Conservation (phyloP, 2,888 invertebrate genomes). For the Pharmacophagus antenor region DNA sequence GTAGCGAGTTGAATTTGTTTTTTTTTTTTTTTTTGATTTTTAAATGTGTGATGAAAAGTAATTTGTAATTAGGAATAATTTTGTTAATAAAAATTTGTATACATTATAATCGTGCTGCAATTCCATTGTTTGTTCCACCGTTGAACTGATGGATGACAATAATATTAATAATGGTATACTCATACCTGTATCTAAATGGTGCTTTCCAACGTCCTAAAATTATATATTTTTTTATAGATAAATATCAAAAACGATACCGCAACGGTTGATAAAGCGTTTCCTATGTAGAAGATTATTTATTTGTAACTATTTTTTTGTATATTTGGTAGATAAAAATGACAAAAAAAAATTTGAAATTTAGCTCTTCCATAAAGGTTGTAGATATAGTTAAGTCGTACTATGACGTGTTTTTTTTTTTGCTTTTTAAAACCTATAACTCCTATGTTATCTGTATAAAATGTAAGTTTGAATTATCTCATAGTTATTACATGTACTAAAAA, state of each 20-base stretch:
- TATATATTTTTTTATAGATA: slow-evolving; percentile 37
- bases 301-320: slow-evolving; percentile 71
- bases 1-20: slow-evolving; percentile 10
- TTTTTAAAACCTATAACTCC: slow-evolving; percentile 43
- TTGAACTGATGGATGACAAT: not conserved
- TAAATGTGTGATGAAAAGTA: slow-evolving; percentile 12
- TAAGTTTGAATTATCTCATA: slow-evolving; percentile 71
- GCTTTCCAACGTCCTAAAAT: slow-evolving; percentile 24
- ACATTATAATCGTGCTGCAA: not conserved
- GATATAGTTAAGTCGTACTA: slow-evolving; percentile 64
- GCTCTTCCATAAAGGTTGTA: slow-evolving; percentile 74
- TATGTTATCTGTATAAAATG: slow-evolving; percentile 69
- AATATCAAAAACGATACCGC: slow-evolving; percentile 50
- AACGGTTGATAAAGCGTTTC: slow-evolving; percentile 55
- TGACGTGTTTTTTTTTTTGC: slow-evolving; percentile 49
- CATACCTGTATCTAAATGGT: slow-evolving; percentile 22
- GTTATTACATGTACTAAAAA: slow-evolving; percentile 63
- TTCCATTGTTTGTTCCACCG: not conserved
- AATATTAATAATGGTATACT: not conserved
- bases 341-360: slow-evolving; percentile 45
- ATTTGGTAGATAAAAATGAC: slow-evolving; percentile 57
- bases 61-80: slow-evolving; percentile 19
- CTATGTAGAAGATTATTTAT: slow-evolving; percentile 76
- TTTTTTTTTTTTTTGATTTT: slow-evolving; percentile 14
- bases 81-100: slow-evolving; percentile 9